These are phyloP conservation scores for Vollenhovia emeryi DNA, from an alignment of 1,140 invertebrate genomes.

Conservation along the genomic window DNA sequence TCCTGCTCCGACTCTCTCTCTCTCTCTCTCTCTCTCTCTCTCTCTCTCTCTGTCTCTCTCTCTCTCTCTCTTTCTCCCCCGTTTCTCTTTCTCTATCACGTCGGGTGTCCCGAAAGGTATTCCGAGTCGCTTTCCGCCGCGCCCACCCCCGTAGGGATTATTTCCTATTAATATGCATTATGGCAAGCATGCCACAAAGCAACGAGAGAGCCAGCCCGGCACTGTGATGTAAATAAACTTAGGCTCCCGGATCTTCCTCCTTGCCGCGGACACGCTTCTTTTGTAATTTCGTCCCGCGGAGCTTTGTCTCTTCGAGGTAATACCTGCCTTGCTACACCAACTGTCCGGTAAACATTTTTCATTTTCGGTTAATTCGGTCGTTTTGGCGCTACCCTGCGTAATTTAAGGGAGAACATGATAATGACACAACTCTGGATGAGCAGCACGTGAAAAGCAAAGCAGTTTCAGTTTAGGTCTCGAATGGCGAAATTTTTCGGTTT, in stretches of 20 bases:
- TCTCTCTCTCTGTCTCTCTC: conserved; percentile 69
- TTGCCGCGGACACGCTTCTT: conserved; percentile 67
- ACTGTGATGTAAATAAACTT: conserved; percentile 75
- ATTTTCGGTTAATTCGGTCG: conserved; percentile 36
- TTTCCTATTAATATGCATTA: conserved; percentile 76
- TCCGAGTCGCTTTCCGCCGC: conserved; percentile 37
- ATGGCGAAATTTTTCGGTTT: no score
- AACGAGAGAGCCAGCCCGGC: conserved; percentile 57
- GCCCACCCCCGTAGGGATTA: conserved; percentile 62
- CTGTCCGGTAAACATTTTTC: conserved; percentile 66
- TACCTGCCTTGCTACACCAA: conserved; percentile 45
- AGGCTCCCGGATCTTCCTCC: conserved; percentile 68
- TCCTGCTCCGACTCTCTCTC: conserved; percentile 62
- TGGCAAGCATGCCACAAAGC: conserved; percentile 64
- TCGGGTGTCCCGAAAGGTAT: conserved; percentile 55
- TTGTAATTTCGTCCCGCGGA: conserved; percentile 63
- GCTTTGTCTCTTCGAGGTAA: conserved; percentile 63
- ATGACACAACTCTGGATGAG: no score
- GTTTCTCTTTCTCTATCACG: conserved; percentile 11
- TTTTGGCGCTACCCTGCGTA: conserved; percentile 17
- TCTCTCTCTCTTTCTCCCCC: conserved; percentile 54
- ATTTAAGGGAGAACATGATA: conserved; percentile 15
- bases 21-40: conserved; percentile 65
- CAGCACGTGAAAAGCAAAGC: neutral
- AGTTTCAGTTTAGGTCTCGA: no score